These are phyloP conservation scores for Xestia c-nigrum DNA, from an alignment of 2,888 invertebrate genomes.

Conservation along the genomic window DNA sequence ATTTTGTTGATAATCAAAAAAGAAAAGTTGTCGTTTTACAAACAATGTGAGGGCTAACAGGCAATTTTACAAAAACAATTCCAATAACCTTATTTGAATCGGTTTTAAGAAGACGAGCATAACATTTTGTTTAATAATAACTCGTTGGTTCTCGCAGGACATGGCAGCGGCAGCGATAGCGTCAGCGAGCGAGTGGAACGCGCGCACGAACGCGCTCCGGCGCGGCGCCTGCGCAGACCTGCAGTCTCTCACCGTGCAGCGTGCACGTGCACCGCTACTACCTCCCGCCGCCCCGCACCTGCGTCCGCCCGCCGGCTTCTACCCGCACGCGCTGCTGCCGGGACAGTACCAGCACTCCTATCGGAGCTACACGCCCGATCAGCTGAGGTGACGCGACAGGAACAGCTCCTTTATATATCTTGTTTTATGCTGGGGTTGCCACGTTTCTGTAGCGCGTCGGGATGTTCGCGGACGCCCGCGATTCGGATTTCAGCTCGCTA, in stretches of 20 bases:
- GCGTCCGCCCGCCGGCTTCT: constrained; percentile 91
- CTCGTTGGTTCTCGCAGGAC: constrained; percentile 78
- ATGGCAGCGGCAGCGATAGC: constrained; percentile 95
- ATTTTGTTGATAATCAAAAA: no score
- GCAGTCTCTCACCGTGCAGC: constrained; percentile 96
- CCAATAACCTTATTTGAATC: no score
- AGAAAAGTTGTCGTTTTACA: no score
- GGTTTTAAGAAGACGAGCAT: no score
- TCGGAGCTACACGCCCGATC: constrained; percentile 94
- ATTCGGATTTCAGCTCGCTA: no score
- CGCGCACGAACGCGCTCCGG: constrained; percentile 94
- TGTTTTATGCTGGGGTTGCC: no score
- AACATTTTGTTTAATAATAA: no score
- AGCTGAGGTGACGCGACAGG: constrained; percentile 86
- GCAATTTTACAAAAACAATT: no score
- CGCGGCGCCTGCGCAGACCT: constrained; percentile 96
- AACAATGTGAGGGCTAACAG: no score
- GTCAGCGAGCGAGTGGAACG: constrained; percentile 97
- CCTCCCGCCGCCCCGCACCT: constrained; percentile 85
- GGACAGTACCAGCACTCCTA: constrained; percentile 98
- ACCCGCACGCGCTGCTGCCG: constrained; percentile 98
- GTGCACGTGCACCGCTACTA: constrained; percentile 83
- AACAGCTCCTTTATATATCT: no score
- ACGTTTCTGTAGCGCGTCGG: no score
- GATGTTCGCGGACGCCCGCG: no score